phyloP scores from a whole-genome alignment of 2,797 vertebrate genomes.

The Sternarchorhynchus goeldii region DNA sequence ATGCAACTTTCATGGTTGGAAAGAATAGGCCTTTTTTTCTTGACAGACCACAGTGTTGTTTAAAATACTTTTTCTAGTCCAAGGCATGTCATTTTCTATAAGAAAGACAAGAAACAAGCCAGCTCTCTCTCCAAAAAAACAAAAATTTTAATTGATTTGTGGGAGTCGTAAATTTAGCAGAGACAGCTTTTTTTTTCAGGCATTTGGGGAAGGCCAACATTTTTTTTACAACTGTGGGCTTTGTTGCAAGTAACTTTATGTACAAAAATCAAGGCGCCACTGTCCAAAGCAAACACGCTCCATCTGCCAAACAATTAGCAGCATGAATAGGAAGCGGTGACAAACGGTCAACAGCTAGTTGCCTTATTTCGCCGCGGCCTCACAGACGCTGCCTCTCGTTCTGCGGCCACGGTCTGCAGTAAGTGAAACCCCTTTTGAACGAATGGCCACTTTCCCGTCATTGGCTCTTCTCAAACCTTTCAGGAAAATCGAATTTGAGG shows the following conservation, averaged over 20 bases:
- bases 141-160: constrained; percentile 54
- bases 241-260: constrained; percentile 20
- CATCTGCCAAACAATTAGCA: constrained; percentile 48
- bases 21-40: constrained; percentile 48
- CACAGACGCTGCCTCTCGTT: constrained; percentile 14
- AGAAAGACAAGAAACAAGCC: constrained; percentile 47
- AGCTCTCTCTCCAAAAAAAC: constrained; percentile 39
- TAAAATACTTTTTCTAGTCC: constrained; percentile 51
- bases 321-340: constrained; percentile 50
- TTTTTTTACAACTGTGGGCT: constrained; percentile 49
- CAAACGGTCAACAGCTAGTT: constrained; percentile 38
- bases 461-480: constrained; percentile 39
- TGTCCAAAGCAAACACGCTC: constrained; percentile 53
- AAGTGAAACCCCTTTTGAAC: constrained; percentile 29
- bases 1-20: constrained; percentile 34
- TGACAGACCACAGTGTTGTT: constrained; percentile 56
- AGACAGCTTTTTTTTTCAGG: constrained; percentile 31
- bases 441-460: constrained; percentile 38
- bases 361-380: constrained; percentile 24
- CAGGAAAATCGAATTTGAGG: constrained; percentile 47
- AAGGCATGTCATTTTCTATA: constrained; percentile 48
- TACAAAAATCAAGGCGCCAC: constrained; percentile 32
- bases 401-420: constrained; percentile 13
- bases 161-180: constrained; percentile 49
- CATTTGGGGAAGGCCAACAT: constrained; percentile 43